Percentiles rank a stretch among this genome's conserved stretches.
These are phyloP conservation scores for Temnothorax curvispinosus DNA, from an alignment of 1,140 invertebrate species.

Conservation along the genomic window DNA sequence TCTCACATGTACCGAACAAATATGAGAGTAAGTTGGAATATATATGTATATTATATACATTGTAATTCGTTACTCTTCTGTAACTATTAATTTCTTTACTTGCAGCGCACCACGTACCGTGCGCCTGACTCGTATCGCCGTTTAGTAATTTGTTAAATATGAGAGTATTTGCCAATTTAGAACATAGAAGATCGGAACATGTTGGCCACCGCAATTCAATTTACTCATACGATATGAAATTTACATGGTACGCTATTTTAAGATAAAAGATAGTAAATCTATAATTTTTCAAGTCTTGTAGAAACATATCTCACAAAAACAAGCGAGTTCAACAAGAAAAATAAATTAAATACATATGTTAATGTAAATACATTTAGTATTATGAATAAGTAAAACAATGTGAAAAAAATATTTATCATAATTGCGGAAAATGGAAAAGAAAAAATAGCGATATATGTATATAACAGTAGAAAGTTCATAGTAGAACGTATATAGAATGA, in stretches of 20 bases:
- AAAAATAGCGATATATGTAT: neutral
- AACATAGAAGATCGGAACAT: slow-evolving; percentile 43
- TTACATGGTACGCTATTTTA: neutral
- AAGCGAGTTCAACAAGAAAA: neutral
- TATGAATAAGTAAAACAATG: neutral
- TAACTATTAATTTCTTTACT: no score
- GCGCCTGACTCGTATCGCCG: no score
- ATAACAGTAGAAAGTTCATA: neutral
- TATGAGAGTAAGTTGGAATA: neutral
- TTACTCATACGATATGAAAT: slow-evolving; percentile 36
- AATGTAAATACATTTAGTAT: neutral
- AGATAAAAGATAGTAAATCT: slow-evolving; percentile 17
- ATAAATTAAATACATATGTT: neutral
- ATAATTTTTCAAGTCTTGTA: slow-evolving; percentile 27
- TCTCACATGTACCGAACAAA: slow-evolving; percentile 19
- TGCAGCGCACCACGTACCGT: no score
- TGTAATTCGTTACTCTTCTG: no score
- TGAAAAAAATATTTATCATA: neutral
- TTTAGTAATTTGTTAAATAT: neutral
- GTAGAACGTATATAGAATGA: no score
- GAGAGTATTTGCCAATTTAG: slow-evolving; percentile 48
- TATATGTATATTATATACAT: no score
- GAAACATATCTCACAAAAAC: slow-evolving; percentile 16
- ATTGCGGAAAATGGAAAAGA: neutral
- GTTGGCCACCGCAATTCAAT: slow-evolving; percentile 41